Evolutionary conservation across 2,113 vertebrate species (phyloP).

Genomic region (Bos taurus): DNA sequence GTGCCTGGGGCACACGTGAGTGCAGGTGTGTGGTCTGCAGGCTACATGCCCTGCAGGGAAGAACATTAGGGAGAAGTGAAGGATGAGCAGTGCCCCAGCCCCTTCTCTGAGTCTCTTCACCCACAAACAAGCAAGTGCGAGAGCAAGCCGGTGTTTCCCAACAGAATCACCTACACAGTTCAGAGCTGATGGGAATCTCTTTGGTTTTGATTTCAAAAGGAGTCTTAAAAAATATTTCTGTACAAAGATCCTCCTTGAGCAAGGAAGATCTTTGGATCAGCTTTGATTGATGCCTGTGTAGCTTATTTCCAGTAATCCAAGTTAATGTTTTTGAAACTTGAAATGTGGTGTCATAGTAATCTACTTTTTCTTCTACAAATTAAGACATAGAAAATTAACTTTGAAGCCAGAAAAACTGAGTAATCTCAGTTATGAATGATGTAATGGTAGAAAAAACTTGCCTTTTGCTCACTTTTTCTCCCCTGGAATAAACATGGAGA

Average conservation of each 20-base stretch:
- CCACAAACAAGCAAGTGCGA: background rate
- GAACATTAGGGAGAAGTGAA: background rate
- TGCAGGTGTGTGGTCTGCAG: background rate
- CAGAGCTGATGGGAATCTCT: background rate
- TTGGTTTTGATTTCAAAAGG: background rate
- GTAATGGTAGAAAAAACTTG: background rate
- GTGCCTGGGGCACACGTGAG: fast-evolving
- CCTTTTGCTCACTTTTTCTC: background rate
- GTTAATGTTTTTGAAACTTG: background rate
- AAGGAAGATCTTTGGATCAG: background rate
- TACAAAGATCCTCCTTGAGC: background rate
- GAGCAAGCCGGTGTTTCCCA: fast-evolving
- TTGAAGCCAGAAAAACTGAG: background rate
- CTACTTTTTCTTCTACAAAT: background rate
- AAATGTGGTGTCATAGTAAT: background rate
- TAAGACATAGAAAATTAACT: background rate
- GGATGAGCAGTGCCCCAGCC: background rate
- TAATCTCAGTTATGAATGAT: background rate
- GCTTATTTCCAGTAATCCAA: background rate
- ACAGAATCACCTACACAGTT: background rate
- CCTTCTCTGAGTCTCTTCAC: background rate
- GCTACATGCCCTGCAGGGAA: background rate
- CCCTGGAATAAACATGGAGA: background rate
- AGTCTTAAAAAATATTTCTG: background rate
- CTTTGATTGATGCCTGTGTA: background rate